These are phyloP conservation scores for Ageneiosus marmoratus DNA, from an alignment of 2,113 vertebrate species.

Conservation along the genomic window DNA sequence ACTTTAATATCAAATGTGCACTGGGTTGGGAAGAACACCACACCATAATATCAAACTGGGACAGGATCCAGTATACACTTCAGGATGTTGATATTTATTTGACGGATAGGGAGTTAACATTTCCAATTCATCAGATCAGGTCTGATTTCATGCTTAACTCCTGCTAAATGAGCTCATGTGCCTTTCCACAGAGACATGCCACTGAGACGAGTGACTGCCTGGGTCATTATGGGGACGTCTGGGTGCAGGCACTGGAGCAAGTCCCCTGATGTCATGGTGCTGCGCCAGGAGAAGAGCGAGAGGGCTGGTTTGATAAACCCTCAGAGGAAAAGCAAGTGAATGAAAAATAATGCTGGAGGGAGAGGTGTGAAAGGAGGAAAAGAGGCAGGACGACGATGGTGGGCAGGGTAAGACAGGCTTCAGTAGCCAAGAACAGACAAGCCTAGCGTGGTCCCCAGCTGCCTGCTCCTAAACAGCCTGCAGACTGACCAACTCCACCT, in stretches of 20 bases:
- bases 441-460: constrained; percentile 56
- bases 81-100: constrained; percentile 1
- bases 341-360: constrained; percentile 54
- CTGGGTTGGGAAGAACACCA: background rate
- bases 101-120: constrained; percentile 13
- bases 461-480: constrained; percentile 55
- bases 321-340: constrained; percentile 51
- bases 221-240: constrained; percentile 30
- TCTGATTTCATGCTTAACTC: constrained; percentile 23
- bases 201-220: constrained; percentile 11
- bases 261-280: constrained; percentile 33
- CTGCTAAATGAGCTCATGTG: constrained; percentile 18
- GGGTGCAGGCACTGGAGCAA: constrained; percentile 39
- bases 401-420: constrained; percentile 64
- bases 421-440: constrained; percentile 66
- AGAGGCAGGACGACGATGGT: constrained; percentile 47
- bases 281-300: constrained; percentile 41
- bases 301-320: constrained; percentile 63
- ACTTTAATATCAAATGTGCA: constrained; percentile 24
- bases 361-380: constrained; percentile 54
- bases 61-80: background rate
- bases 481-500: constrained; percentile 37
- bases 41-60: background rate
- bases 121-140: constrained; percentile 22
- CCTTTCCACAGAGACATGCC: constrained; percentile 1